Conservation (phyloP, 2,888 invertebrate genomes). For the Aquatica leii region DNA sequence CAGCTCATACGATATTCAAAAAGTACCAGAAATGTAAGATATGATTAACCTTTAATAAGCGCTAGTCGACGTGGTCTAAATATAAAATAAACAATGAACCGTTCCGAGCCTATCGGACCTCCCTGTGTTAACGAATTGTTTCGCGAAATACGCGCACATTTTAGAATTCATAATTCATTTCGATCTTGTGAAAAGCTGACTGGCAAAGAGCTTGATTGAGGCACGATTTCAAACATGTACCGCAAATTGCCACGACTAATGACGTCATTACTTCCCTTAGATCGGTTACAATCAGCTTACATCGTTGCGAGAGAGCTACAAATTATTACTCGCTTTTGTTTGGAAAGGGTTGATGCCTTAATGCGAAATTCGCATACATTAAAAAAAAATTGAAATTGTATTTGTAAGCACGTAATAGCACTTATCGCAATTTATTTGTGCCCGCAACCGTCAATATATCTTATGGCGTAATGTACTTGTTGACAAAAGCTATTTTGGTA, state of each 20-base stretch:
- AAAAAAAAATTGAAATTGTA: conserved; percentile 2
- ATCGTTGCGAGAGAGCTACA: conserved; percentile 26
- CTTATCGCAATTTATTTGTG: too few species aligned
- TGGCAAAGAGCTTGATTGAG: conserved; percentile 33
- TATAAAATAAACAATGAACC: too few species aligned
- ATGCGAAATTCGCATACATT: conserved; percentile 16
- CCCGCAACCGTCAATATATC: too few species aligned
- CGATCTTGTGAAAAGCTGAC: conserved; percentile 22
- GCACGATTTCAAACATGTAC: conserved; percentile 37
- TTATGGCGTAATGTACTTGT: too few species aligned
- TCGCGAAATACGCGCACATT: not conserved
- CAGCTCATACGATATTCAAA: too few species aligned
- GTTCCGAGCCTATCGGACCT: too few species aligned
- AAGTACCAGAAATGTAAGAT: too few species aligned
- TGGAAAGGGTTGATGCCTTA: conserved; percentile 11
- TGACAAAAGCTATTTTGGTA: too few species aligned
- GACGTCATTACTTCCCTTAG: conserved; percentile 38
- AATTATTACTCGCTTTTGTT: conserved; percentile 32
- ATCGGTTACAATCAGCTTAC: conserved; percentile 34
- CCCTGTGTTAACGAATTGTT: not conserved
- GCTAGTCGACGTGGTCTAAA: too few species aligned
- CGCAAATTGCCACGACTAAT: conserved; percentile 39
- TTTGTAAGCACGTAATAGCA: too few species aligned
- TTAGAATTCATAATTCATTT: conserved; percentile 20
- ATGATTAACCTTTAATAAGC: too few species aligned